Conservation (phyloP, 2,113 vertebrate genomes). For the Romanogobio albipinnatus region DNA sequence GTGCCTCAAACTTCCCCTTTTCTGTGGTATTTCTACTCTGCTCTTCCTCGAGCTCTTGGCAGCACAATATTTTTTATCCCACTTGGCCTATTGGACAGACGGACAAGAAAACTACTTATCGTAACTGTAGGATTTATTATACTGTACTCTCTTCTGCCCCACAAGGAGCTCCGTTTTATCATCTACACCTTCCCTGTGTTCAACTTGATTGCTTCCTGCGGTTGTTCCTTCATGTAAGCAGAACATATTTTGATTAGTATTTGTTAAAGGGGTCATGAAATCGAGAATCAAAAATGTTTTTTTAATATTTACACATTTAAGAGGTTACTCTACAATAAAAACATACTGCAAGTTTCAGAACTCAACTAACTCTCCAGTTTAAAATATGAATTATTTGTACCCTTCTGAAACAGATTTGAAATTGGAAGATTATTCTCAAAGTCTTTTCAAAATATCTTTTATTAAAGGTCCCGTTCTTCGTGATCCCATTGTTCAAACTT, state of each 20-base stretch:
- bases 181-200: constrained; percentile 90
- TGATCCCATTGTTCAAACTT: no score
- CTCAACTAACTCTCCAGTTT: no score
- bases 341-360: no score
- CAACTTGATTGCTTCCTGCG: constrained; percentile 86
- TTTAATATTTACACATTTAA: no score
- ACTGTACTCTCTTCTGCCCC: constrained; percentile 90
- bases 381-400: no score
- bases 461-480: no score
- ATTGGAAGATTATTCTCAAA: no score
- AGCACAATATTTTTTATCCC: constrained; percentile 86
- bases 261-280: no score
- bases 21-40: constrained; percentile 97
- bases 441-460: no score
- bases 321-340: no score
- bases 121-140: constrained; percentile 85
- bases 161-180: constrained; percentile 96
- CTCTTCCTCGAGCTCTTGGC: constrained; percentile 88
- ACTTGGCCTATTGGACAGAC: constrained; percentile 82
- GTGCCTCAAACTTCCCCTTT: constrained; percentile 84
- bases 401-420: no score
- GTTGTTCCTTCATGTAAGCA: constrained; percentile 87
- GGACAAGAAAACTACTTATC: constrained; percentile 77
- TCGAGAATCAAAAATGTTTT: no score
- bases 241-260: neutral